phyloP scores from a whole-genome alignment of 2,113 vertebrate species.

The Terrapene triunguis region DNA sequence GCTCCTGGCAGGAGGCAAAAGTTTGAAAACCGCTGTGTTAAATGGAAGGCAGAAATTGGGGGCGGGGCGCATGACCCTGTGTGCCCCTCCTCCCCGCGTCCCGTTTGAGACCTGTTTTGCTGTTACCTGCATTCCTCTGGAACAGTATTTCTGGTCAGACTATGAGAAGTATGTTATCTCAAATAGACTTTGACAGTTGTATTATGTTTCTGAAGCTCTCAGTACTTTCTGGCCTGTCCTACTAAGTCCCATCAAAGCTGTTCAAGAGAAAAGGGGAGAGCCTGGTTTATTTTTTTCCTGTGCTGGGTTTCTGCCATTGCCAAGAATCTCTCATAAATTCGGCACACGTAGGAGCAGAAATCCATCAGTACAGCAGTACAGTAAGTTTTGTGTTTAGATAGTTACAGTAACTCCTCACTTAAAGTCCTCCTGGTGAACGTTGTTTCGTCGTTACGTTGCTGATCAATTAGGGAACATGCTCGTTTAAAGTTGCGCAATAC shows the following conservation, averaged over 20 bases:
- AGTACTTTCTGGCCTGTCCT: neutral
- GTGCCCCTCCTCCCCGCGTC: too few species aligned
- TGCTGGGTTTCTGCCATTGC: neutral
- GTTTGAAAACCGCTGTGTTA: too few species aligned
- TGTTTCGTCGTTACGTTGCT: too few species aligned
- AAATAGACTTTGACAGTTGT: constrained; percentile 1
- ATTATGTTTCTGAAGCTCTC: neutral
- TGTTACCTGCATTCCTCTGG: neutral
- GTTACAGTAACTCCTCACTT: too few species aligned
- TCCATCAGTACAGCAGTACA: neutral
- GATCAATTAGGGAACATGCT: too few species aligned
- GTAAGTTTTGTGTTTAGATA: neutral
- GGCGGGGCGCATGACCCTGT: too few species aligned
- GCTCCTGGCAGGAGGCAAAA: too few species aligned
- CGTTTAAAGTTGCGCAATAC: too few species aligned
- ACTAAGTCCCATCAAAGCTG: constrained; percentile 22
- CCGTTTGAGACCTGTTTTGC: neutral
- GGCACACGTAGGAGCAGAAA: neutral
- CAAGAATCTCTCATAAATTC: neutral
- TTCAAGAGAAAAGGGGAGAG: neutral
- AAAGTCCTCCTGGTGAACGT: too few species aligned
- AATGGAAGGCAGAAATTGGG: too few species aligned
- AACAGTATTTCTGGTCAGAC: constrained; percentile 8
- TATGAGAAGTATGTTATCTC: neutral
- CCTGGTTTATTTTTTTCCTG: neutral